Percentiles rank a stretch among this genome's conserved stretches.
phyloP scores from a whole-genome alignment of 2,888 invertebrate genomes.

The Alviniconcha strummeri region DNA sequence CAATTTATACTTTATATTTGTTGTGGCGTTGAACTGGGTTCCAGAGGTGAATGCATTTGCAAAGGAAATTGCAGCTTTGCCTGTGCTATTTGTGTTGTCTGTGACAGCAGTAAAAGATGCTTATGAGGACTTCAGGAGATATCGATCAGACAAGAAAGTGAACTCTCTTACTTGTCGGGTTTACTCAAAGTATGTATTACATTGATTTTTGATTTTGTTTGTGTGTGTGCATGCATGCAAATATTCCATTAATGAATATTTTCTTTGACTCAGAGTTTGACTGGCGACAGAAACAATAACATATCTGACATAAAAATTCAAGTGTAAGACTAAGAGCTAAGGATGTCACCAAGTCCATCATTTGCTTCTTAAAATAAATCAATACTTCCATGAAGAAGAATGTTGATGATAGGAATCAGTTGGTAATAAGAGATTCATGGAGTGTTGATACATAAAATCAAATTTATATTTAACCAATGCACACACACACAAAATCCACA shows the following conservation, averaged over 20 bases:
- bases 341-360: not conserved
- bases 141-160: conserved; percentile 92
- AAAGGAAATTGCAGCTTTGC: conserved; percentile 95
- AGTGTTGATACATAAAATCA: too few species aligned
- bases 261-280: too few species aligned
- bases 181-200: conserved; percentile 86
- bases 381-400: too few species aligned
- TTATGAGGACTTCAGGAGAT: conserved; percentile 92
- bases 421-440: too few species aligned
- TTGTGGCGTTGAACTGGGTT: conserved; percentile 96
- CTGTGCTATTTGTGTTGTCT: conserved; percentile 93
- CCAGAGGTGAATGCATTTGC: conserved; percentile 91
- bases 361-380: too few species aligned
- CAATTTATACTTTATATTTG: conserved; percentile 97
- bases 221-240: not conserved
- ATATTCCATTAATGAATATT: too few species aligned
- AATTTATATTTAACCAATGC: too few species aligned
- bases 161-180: conserved; percentile 94
- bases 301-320: not conserved
- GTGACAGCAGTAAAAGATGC: conserved; percentile 96
- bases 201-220: not conserved
- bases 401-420: too few species aligned
- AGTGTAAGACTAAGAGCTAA: not conserved
- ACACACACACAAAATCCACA: too few species aligned
- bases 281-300: too few species aligned